Evolutionary conservation across 2,113 vertebrate genomes (phyloP).

Genomic region (Pardalotus punctatus): DNA sequence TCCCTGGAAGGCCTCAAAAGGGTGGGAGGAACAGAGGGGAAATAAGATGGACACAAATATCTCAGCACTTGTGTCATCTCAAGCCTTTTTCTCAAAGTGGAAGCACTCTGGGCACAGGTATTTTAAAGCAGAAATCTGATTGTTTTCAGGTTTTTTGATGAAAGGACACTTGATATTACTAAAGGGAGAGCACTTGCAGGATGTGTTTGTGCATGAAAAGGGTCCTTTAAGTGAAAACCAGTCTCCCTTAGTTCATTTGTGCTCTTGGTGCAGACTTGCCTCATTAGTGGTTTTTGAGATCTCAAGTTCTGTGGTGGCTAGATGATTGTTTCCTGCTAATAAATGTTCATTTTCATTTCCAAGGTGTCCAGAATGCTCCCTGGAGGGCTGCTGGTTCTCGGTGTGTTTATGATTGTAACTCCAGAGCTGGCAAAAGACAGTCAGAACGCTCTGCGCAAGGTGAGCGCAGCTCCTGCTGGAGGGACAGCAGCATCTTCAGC

Average conservation of each 20-base stretch:
- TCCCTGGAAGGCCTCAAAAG: background rate
- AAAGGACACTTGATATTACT: background rate
- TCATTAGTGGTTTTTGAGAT: background rate
- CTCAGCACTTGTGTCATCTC: background rate
- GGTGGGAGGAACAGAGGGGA: background rate
- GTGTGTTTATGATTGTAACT: constrained; percentile 84
- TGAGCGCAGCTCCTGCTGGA: background rate
- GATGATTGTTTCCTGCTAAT: background rate
- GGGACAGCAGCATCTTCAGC: background rate
- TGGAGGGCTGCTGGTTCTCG: constrained; percentile 85
- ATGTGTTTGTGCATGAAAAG: background rate
- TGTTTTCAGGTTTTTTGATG: background rate
- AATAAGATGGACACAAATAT: background rate
- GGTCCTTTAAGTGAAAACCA: background rate
- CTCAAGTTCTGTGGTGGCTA: background rate
- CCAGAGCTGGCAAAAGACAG: constrained; percentile 82
- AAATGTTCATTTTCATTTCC: background rate
- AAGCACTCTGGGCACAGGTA: fast-evolving
- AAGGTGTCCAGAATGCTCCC: constrained; percentile 94
- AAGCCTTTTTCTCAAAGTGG: background rate
- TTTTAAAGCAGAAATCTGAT: background rate
- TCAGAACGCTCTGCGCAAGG: constrained; percentile 80
- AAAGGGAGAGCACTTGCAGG: background rate
- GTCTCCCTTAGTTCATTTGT: background rate
- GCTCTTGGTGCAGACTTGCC: background rate